Percentiles rank a stretch among this genome's conserved stretches.
Evolutionary conservation across 1,140 invertebrate species (phyloP).

Genomic region (Tetraneura akinire): DNA sequence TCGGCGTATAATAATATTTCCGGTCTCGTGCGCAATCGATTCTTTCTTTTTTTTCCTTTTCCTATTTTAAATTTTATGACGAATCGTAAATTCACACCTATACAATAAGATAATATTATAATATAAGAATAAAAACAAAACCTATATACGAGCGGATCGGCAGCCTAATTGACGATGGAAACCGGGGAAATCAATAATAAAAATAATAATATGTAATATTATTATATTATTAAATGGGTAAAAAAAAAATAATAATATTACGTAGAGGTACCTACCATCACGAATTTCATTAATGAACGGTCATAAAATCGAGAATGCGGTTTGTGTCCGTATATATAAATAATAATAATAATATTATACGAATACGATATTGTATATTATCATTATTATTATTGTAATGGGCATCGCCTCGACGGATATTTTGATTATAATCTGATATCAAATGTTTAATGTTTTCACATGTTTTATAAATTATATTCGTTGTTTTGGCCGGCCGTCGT

Average conservation of each 20-base stretch:
- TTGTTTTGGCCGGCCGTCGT: constrained; percentile 7
- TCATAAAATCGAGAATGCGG: constrained; percentile 26
- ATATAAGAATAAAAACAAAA: neutral
- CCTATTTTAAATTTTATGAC: too few species aligned
- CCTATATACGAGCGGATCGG: neutral
- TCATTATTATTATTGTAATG: too few species aligned
- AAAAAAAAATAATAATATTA: neutral
- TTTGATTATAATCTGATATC: constrained; percentile 14
- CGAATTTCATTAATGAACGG: constrained; percentile 30
- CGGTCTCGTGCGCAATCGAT: constrained; percentile 6
- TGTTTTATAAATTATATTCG: neutral
- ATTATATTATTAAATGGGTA: neutral
- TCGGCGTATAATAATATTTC: neutral
- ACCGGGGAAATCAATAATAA: constrained; percentile 20
- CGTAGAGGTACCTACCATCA: too few species aligned
- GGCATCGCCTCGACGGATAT: neutral
- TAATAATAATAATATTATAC: neutral
- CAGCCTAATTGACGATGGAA: constrained; percentile 21
- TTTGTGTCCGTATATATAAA: neutral
- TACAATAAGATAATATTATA: neutral
- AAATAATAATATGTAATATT: too few species aligned
- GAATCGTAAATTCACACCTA: constrained; percentile 31
- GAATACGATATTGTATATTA: neutral
- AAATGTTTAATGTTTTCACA: neutral
- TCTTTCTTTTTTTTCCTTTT: neutral